Base-by-base conservation (phyloP, 2,888 invertebrate genomes). In the Polyploca ridens region DNA sequence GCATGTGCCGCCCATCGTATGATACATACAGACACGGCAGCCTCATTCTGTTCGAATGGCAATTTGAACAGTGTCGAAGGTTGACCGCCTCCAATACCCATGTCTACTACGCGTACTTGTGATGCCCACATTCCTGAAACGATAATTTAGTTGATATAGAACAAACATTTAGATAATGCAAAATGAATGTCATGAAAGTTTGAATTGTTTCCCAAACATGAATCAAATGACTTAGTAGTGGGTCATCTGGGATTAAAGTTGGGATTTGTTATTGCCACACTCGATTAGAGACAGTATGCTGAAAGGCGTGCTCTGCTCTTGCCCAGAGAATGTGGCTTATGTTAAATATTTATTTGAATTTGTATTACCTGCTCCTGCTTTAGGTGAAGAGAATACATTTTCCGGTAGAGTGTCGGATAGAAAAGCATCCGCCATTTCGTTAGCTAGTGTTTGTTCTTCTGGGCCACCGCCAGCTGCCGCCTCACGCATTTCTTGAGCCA, bases 401-500 rank as follows among this genome's bases (percentile, higher is more conserved):
- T 99, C 99, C 2, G 99, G 98, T 3, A 99, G 93, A 70, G 99
- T 97, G 88, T 99, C 99, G 65, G 98, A 98, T 1, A 99, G 95
- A 80, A 99, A 99, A 8, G 99, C 98, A 78, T 99, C 98, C 0
- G 99, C 99, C 97, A 99, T 98, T 95, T 99, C 99, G 75, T 97
- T 97, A 0, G 99, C 99, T 63, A 99, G 94, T 77, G 99, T 98
- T 71, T 98, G 97, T 84, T 99, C 99, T 73, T 99, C 99, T 59
- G 98, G 98, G 0, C 98, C 99, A 1, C 93, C 93, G 0, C 94
- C 93, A 0, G 94, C 91, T 2, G 99, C 99, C 0, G 99, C 98
- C 89, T 99, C 99, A 68, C 98, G 96, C 98, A 99, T 99, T 93
- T 99, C 99, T 85, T 99, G 98, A 0, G 99, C 99, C 98, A 99